Evolutionary conservation across 1,140 invertebrate species (phyloP).

Genomic region (Dreissena polymorpha): DNA sequence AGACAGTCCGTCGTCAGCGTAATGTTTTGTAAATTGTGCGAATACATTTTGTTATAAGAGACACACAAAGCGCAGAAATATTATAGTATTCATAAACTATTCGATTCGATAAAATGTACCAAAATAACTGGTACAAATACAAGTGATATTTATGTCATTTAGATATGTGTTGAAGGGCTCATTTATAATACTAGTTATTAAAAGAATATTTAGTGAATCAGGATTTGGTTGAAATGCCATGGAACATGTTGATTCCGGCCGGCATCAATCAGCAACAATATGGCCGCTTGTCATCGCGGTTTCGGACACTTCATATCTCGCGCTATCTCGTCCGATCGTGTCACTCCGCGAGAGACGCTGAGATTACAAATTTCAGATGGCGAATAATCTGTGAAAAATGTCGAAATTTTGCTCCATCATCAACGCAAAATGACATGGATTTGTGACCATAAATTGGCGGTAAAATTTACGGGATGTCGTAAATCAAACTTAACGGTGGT

Average conservation of each 20-base stretch:
- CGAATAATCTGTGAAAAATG: slow-evolving; percentile 7
- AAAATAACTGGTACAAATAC: too few relatives aligned
- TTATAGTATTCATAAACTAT: too few relatives aligned
- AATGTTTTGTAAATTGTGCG: too few relatives aligned
- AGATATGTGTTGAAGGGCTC: too few relatives aligned
- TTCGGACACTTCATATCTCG: slow-evolving; percentile 6
- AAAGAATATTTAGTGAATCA: too few relatives aligned
- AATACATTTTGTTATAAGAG: too few relatives aligned
- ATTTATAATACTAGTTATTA: too few relatives aligned
- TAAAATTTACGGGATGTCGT: slow-evolving; percentile 48
- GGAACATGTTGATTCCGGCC: background rate
- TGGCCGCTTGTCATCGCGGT: background rate
- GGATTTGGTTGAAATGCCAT: too few relatives aligned
- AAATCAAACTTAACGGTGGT: slow-evolving; percentile 51
- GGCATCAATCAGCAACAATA: background rate
- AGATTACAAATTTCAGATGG: slow-evolving; percentile 38
- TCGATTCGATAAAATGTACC: too few relatives aligned
- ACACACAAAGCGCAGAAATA: too few relatives aligned
- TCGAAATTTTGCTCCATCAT: slow-evolving; percentile 33
- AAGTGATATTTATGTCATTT: too few relatives aligned
- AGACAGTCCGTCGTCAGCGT: too few relatives aligned
- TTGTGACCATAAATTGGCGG: slow-evolving; percentile 43
- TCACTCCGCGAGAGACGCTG: slow-evolving; percentile 42
- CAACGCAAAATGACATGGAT: slow-evolving; percentile 31
- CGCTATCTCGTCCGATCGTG: slow-evolving; percentile 22